phyloP scores from a whole-genome alignment of 2,113 vertebrate genomes.

The Polyodon spathula region DNA sequence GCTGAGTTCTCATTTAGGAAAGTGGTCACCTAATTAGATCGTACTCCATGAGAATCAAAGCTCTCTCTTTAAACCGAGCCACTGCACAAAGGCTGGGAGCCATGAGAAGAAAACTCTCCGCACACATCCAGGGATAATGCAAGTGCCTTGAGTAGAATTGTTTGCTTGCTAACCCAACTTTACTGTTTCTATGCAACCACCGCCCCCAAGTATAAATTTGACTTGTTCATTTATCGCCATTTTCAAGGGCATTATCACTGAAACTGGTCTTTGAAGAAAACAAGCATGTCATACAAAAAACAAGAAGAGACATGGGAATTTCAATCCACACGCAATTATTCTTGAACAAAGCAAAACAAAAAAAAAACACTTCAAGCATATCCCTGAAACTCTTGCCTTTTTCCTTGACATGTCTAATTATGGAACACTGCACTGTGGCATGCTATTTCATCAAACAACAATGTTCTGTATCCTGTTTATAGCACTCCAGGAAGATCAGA shows the following conservation, averaged over 20 bases:
- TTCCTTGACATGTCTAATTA: too few relatives aligned
- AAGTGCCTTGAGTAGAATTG: constrained; percentile 11
- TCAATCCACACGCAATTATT: too few relatives aligned
- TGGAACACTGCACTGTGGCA: too few relatives aligned
- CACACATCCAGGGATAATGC: neutral
- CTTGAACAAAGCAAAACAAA: too few relatives aligned
- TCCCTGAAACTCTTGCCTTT: too few relatives aligned
- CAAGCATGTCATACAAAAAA: constrained; percentile 27
- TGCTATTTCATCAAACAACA: too few relatives aligned
- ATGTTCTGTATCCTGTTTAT: too few relatives aligned
- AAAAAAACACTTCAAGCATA: too few relatives aligned
- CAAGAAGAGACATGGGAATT: too few relatives aligned
- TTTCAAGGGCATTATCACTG: constrained; percentile 35
- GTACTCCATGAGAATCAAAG: constrained; percentile 24
- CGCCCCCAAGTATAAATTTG: too few relatives aligned
- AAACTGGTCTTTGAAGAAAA: constrained; percentile 47
- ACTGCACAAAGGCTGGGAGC: neutral
- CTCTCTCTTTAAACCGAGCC: constrained; percentile 10
- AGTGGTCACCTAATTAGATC: constrained; percentile 46
- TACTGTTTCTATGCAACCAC: constrained; percentile 5
- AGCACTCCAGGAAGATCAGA: too few relatives aligned
- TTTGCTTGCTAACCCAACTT: constrained; percentile 11
- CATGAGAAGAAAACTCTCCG: constrained; percentile 2
- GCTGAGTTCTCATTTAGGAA: constrained; percentile 28
- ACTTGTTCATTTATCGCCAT: constrained; percentile 26